phyloP scores from a whole-genome alignment of 2,797 vertebrate species.

The Hoplostethus atlanticus region DNA sequence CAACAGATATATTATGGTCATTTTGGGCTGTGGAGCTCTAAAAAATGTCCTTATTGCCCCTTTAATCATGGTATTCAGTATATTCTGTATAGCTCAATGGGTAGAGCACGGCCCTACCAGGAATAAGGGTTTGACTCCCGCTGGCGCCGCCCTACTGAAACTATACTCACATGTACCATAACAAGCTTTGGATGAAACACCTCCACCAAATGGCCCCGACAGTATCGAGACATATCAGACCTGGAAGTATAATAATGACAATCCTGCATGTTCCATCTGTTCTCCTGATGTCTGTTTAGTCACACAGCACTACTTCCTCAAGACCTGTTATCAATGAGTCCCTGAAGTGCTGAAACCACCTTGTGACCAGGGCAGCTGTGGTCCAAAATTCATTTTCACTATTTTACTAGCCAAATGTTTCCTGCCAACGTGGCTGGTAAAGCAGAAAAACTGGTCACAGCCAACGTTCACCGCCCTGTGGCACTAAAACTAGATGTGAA shows the following conservation, averaged over 20 bases:
- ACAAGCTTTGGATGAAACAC: not conserved
- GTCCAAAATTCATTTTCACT: not conserved
- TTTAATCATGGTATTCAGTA: not conserved
- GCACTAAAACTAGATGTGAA: conserved; percentile 16
- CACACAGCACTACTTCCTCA: conserved; percentile 4
- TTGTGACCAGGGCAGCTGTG: not conserved
- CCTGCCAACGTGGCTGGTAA: conserved; percentile 20
- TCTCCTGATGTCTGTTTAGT: too few relatives aligned
- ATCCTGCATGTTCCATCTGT: too few relatives aligned
- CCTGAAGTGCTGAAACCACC: not conserved
- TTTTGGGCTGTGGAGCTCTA: too few relatives aligned
- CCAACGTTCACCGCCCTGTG: conserved; percentile 24
- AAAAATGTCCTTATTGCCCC: too few relatives aligned
- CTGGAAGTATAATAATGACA: too few relatives aligned
- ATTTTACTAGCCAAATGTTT: conserved; percentile 19
- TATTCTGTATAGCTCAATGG: not conserved
- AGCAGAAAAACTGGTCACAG: conserved; percentile 30
- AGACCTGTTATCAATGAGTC: not conserved
- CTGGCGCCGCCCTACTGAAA: not conserved
- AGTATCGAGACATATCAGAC: too few relatives aligned
- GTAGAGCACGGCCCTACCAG: too few relatives aligned
- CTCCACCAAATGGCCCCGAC: too few relatives aligned
- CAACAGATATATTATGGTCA: too few relatives aligned
- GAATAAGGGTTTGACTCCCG: too few relatives aligned
- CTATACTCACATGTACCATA: not conserved